A percentile compares a stretch with the other conserved stretches of the same genome.
phyloP scores from a whole-genome alignment of 2,888 invertebrate genomes.

The Cheilosia vernalis region DNA sequence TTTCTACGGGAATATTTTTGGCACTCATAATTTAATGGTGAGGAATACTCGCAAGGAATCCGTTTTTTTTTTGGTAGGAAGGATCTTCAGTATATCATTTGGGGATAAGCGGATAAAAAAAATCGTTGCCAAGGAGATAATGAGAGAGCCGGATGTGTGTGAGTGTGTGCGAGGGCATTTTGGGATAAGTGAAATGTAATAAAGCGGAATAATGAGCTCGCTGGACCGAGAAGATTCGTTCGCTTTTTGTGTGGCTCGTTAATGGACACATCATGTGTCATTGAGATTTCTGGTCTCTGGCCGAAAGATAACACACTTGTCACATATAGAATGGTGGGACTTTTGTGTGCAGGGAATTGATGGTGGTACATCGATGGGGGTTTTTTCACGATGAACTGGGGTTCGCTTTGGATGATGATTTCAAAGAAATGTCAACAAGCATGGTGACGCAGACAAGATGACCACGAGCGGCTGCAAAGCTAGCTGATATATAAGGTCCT shows the following conservation, averaged over 20 bases:
- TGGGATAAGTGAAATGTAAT: conserved; percentile 17
- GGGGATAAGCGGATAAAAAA: neutral
- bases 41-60: conserved; percentile 27
- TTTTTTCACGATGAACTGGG: too few relatives aligned
- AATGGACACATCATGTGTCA: conserved; percentile 9
- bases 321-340: too few relatives aligned
- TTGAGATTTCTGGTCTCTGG: neutral
- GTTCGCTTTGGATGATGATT: too few relatives aligned
- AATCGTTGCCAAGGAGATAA: neutral
- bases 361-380: too few relatives aligned
- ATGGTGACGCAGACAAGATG: too few relatives aligned
- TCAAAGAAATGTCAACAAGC: too few relatives aligned
- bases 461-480: too few relatives aligned
- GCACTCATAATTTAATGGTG: conserved; percentile 63
- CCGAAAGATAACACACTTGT: neutral
- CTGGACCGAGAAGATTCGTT: neutral
- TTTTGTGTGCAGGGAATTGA: too few relatives aligned
- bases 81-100: conserved; percentile 1
- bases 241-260: neutral
- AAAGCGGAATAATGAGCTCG: conserved; percentile 6
- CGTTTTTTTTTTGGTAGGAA: neutral
- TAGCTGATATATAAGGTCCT: too few relatives aligned
- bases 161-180: neutral
- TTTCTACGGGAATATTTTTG: conserved; percentile 56
- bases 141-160: conserved; percentile 3